phyloP scores from a whole-genome alignment of 2,888 invertebrate species.

The Diogma glabrata region DNA sequence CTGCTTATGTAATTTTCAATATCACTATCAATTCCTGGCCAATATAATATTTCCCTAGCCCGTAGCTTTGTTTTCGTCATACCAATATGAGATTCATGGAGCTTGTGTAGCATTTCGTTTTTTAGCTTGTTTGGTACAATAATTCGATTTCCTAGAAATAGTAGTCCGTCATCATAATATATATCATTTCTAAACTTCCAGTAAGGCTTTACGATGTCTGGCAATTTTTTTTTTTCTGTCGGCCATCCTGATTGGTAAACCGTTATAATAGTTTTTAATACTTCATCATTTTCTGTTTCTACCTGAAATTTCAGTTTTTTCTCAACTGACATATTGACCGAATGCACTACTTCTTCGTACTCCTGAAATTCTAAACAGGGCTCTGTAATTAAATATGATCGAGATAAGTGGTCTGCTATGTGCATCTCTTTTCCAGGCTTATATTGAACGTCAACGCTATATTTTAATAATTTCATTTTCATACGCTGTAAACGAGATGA shows the following conservation, averaged over 20 bases:
- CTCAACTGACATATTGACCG: too few relatives aligned
- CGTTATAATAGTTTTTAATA: neutral
- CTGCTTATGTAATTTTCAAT: constrained; percentile 7
- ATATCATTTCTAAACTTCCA: neutral
- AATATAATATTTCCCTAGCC: neutral
- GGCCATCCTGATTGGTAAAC: neutral
- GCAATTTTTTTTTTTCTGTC: neutral
- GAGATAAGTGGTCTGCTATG: too few relatives aligned
- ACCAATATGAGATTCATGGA: constrained; percentile 10
- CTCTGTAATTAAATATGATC: too few relatives aligned
- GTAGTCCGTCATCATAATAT: neutral
- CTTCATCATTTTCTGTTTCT: constrained; percentile 18
- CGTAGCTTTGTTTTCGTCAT: constrained; percentile 4
- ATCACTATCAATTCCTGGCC: constrained; percentile 9
- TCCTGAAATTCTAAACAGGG: too few relatives aligned
- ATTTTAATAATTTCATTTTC: too few relatives aligned
- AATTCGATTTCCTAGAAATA: neutral
- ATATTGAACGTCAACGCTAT: too few relatives aligned
- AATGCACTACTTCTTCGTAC: too few relatives aligned
- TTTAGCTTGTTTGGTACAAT: too few relatives aligned
- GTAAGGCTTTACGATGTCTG: neutral
- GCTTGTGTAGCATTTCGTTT: neutral
- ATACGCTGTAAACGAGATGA: too few relatives aligned
- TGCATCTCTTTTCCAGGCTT: too few relatives aligned
- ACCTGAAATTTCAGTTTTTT: too few relatives aligned